phyloP scores from a whole-genome alignment of 2,797 vertebrate genomes.

The Phrynocephalus vlangalii region DNA sequence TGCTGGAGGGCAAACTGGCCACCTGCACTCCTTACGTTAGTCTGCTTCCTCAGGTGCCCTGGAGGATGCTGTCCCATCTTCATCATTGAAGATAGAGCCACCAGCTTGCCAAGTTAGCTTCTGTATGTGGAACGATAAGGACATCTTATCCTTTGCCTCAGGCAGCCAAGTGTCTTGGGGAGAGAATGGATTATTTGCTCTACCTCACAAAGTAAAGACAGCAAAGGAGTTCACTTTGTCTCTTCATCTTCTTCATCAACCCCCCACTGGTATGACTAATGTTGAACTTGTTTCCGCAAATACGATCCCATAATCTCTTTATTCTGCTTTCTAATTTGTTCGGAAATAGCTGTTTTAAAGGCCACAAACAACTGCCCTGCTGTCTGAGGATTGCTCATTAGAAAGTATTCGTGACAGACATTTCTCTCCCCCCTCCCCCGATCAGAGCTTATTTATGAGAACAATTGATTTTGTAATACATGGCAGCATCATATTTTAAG shows the following conservation, averaged over 20 bases:
- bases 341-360: conserved; percentile 40
- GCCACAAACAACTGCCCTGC: conserved; percentile 25
- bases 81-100: neutral
- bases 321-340: neutral
- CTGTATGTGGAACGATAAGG: neutral
- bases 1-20: neutral
- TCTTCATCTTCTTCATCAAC: neutral
- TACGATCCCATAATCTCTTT: neutral
- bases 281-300: neutral
- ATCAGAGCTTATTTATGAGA: conserved; percentile 65
- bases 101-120: too few species aligned
- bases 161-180: neutral
- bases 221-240: neutral
- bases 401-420: conserved; percentile 48
- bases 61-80: neutral
- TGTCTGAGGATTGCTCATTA: conserved; percentile 47
- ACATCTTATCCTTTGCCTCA: neutral
- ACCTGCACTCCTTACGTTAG: neutral
- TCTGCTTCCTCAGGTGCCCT: neutral
- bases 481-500: conserved; percentile 63
- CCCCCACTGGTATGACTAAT: neutral
- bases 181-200: neutral
- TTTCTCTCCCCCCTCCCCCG: conserved; percentile 37
- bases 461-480: conserved; percentile 69
- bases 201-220: neutral